Evolutionary conservation across 2,888 invertebrate species (phyloP).

Genomic region (Mechanitis mazaeus): DNA sequence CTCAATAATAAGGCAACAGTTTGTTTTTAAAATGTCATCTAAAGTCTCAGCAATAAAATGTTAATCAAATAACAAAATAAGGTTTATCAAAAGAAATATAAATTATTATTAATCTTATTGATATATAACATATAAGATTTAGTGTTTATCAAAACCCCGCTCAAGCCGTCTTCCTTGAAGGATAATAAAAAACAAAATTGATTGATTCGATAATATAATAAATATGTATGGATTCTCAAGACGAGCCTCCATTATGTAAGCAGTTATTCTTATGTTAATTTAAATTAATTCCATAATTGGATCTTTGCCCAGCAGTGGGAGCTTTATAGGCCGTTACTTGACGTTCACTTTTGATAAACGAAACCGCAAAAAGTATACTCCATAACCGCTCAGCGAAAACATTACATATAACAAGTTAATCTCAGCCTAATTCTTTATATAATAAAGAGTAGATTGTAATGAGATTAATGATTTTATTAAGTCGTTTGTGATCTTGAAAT

Average conservation of each 20-base stretch:
- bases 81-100: slow-evolving; percentile 1
- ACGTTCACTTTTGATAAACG: slow-evolving; percentile 67
- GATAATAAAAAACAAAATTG: slow-evolving; percentile 35
- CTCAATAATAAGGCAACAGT: too few species aligned
- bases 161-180: slow-evolving; percentile 20
- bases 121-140: slow-evolving; percentile 10
- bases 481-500: slow-evolving; percentile 56
- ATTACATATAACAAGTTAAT: slow-evolving; percentile 11
- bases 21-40: too few species aligned
- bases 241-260: slow-evolving; percentile 60
- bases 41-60: too few species aligned
- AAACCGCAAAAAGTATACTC: slow-evolving; percentile 47
- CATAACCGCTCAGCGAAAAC: background rate
- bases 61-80: background rate
- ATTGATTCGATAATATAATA: slow-evolving; percentile 43
- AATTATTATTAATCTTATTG: slow-evolving; percentile 2
- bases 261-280: slow-evolving; percentile 65
- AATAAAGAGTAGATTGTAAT: slow-evolving; percentile 29
- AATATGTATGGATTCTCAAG: slow-evolving; percentile 47
- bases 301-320: slow-evolving; percentile 1
- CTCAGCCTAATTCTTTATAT: slow-evolving; percentile 24
- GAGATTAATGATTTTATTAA: slow-evolving; percentile 28
- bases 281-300: slow-evolving; percentile 48
- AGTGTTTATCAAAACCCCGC: slow-evolving; percentile 15
- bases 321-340: background rate